Evolutionary conservation across 2,113 vertebrate genomes (phyloP).

Genomic region (Serilophus lunatus): DNA sequence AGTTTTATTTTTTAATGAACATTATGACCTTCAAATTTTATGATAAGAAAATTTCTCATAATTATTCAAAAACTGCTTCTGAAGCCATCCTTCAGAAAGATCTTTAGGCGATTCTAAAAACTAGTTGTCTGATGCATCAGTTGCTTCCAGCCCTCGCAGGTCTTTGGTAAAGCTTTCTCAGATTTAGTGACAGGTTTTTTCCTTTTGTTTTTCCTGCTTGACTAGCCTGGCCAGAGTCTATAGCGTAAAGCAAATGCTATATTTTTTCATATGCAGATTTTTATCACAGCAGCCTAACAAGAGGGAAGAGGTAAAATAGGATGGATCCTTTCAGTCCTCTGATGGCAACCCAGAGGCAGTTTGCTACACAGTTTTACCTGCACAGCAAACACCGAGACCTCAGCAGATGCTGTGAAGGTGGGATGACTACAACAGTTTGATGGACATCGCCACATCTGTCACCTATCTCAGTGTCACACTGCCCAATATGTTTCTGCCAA

Average conservation of each 20-base stretch:
- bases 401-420: neutral
- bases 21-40: neutral
- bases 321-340: neutral
- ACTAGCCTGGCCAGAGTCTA: neutral
- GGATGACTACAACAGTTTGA: accelerated
- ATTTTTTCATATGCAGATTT: neutral
- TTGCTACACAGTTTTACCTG: neutral
- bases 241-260: neutral
- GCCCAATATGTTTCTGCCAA: neutral
- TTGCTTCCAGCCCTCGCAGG: neutral
- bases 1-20: neutral
- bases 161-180: neutral
- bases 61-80: neutral
- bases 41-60: neutral
- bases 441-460: accelerated
- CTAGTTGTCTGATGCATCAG: neutral
- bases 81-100: neutral
- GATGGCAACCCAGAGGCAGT: neutral
- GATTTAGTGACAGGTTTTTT: neutral
- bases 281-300: neutral
- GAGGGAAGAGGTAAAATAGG: neutral
- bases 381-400: neutral
- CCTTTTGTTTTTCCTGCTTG: neutral
- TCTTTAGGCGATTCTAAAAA: neutral
- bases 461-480: neutral